Evolutionary conservation across 2,888 invertebrate species (phyloP), one percentile per base, ranked within the genome.

Genomic region (Tetanocera ferruginea): DNA sequence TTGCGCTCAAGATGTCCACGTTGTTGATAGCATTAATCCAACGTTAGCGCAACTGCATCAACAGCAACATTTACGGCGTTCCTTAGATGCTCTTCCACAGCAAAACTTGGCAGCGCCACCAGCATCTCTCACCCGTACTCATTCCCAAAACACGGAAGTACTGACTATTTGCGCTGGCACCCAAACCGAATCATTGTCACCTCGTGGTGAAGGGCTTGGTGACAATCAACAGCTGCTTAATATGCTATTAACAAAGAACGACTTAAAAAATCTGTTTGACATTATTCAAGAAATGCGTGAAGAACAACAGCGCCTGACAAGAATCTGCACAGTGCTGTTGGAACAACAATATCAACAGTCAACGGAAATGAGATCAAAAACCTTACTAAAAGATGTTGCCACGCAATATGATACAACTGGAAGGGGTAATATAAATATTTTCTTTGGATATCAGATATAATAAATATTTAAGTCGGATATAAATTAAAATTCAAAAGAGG

Each of bases 141-240:
- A 31, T 64, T 55, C 8, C 49, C 5, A 25, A 31, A 9, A 43
- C 3, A 8, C 25, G 14, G 81, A 84, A 77, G 84, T 87, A 9
- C 83, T 87, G 4, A 88, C 87, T 0, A 86, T 87, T 79, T 89
- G 88, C 79, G 87, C 87, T 6, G 84, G 87, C 62, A 88, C 89
- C 11, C 88, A 88, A 83, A 88, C 89, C 1, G 89, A 89, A 17
- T 2, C 79, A 0, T 37, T 78, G 17, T 67, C 9, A 43, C 43
- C 43, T 14, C 43, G 43, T 11, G 43, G 14, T 43, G 9, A 5
- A 9, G n/a, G 31, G 23, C 17, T 37, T 78, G 5, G 8, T 6
- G 72, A 23, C 8, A 72, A 9, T 43, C 34, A 3, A 31, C 55
- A 76, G 34, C 0, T 70, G 2, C 67, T 76, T 4, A 57, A 34